Percentiles rank a stretch among this genome's conserved stretches.
These are phyloP conservation scores for Salvelinus namaycush DNA, from an alignment of 2,113 vertebrate genomes.

Conservation along the genomic window DNA sequence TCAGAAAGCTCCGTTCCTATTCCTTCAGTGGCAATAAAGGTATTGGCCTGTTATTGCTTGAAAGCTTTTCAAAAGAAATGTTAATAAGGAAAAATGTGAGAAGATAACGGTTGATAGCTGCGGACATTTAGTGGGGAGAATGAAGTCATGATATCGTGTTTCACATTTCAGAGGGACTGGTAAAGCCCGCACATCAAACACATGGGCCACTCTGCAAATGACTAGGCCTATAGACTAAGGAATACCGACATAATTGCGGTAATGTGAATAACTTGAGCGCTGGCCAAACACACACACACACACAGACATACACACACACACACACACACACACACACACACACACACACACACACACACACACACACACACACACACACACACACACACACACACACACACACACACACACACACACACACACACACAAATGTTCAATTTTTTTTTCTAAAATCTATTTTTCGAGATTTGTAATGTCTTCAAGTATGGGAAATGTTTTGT, in stretches of 20 bases:
- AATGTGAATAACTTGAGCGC: constrained; percentile 22
- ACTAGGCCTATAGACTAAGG: constrained; percentile 27
- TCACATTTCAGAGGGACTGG: constrained; percentile 42
- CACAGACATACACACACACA: neutral
- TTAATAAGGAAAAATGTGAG: neutral
- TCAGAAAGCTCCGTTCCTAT: constrained; percentile 8
- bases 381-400: neutral
- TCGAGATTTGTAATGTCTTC: no score
- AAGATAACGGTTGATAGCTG: constrained; percentile 19
- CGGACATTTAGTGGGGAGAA: constrained; percentile 37
- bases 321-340: neutral
- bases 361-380: neutral
- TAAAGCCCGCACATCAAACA: constrained; percentile 57
- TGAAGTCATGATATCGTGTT: constrained; percentile 65
- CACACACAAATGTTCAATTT: neutral
- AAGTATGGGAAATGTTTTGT: no score
- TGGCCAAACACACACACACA: neutral
- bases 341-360: neutral
- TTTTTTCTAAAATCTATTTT: no score
- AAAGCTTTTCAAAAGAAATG: constrained; percentile 29
- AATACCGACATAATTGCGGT: constrained; percentile 42
- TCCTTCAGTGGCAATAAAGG: neutral
- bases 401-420: neutral
- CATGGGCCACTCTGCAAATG: constrained; percentile 52
- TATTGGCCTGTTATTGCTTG: constrained; percentile 10